Base-by-base conservation (phyloP, 2,113 vertebrate species). In the Corydoras maculifer region DNA sequence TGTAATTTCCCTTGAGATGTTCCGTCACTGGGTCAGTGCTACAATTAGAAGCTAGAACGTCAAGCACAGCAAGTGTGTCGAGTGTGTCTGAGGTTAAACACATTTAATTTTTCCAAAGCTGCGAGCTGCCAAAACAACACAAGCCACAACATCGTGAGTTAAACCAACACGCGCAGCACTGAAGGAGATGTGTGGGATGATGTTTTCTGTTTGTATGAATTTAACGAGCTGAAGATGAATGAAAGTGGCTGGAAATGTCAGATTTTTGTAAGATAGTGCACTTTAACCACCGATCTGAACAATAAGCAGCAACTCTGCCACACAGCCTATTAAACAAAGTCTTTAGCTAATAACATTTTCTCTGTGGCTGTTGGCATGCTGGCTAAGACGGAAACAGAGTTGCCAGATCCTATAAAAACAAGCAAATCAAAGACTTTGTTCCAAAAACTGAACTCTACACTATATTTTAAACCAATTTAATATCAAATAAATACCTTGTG, bases 41-140 rank as follows among this genome's bases (percentile, higher is more conserved):
- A 60, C 63, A 58, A 73, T 73, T 73, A 68, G 62, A 55, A 65
- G 66, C n/a, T 8, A 69, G 53, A 58, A 48, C 62, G 29, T 54
- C 14, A 57, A 55, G 53, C 30, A 13, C 50, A 2, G 4, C n/a
- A 12, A 43, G 35, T 43, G 35, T 43, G 35, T 43, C 35, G 35
- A 43, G 35, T 43, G 35, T 43, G 35, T 43, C 35, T 43, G 48
- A 62, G 49, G 59, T 35, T 70, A 70, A 70, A 62, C 14, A 8
- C 49, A 3, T 62, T 54, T 62, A 66, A 43, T 31, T 68, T 54
- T 62, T 59, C 60, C 18, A 32, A 12, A 35, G 53, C 31, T 30
- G 29, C 32, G 53, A 29, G 65, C 50, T 54, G 50, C 8, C 48
- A 9, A 30, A 66, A 54, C 18, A 66, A 11, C 5, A 66, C 49